Evolutionary conservation across 30 jellyfish, hydroid and myxozoan species (phyloP).

Genomic region (Pelagia noctiluca): DNA sequence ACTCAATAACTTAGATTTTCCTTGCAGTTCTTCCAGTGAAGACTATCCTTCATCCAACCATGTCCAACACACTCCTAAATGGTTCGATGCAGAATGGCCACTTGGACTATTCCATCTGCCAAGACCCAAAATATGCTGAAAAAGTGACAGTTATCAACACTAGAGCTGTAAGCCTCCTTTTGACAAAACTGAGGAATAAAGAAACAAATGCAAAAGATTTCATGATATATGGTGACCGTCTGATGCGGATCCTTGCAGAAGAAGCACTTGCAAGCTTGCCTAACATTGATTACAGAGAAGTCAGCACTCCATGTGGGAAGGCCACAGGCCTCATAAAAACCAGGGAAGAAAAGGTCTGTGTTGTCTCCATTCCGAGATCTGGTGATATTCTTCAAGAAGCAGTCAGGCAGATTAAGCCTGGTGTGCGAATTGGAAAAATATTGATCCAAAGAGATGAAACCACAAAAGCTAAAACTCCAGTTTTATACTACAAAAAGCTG

Average conservation of each 20-base stretch:
- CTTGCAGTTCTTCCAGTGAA: too few relatives aligned
- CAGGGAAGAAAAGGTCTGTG: conserved; percentile 64
- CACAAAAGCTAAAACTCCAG: conserved; percentile 76
- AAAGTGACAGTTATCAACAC: conserved; percentile 74
- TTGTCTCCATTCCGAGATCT: conserved; percentile 88
- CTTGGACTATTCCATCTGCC: background rate
- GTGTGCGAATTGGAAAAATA: conserved; percentile 88
- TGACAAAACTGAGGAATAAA: conserved; percentile 82
- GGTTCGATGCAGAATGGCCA: background rate
- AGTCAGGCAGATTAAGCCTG: conserved; percentile 85
- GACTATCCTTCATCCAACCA: too few relatives aligned
- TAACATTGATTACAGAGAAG: conserved; percentile 68
- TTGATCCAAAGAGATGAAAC: conserved; percentile 89
- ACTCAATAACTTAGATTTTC: too few relatives aligned
- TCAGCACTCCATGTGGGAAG: conserved; percentile 88
- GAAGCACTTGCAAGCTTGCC: conserved; percentile 91
- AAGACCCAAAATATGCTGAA: conserved; percentile 23
- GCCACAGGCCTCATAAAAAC: conserved; percentile 69
- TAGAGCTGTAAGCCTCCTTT: conserved; percentile 71
- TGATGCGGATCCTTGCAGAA: conserved; percentile 94
- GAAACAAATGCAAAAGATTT: conserved; percentile 79
- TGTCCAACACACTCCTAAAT: too few relatives aligned
- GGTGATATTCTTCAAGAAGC: conserved; percentile 97
- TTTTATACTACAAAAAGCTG: conserved; percentile 78
- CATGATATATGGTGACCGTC: conserved; percentile 86